Percentiles rank a stretch among this genome's conserved stretches.
These are phyloP conservation scores for Chionis minor DNA, from an alignment of 2,113 vertebrate genomes.

Conservation along the genomic window DNA sequence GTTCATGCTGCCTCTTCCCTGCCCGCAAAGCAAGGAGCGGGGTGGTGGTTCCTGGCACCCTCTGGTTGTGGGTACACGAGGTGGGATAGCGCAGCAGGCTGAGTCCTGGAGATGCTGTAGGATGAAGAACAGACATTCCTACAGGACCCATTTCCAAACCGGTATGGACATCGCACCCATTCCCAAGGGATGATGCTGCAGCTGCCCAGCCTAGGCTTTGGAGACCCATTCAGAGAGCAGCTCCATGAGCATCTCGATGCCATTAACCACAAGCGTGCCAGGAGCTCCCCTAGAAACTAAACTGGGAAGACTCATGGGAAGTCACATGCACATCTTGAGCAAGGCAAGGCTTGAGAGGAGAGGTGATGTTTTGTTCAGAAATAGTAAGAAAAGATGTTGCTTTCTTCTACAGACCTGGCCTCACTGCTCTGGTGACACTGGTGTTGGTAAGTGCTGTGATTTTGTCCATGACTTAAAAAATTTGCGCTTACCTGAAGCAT, in stretches of 20 bases:
- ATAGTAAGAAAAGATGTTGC: neutral
- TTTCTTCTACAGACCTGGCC: neutral
- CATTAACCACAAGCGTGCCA: neutral
- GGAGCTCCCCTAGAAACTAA: neutral
- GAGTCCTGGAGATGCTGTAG: neutral
- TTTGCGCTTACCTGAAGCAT: neutral
- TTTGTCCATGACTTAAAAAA: neutral
- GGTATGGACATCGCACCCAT: rapidly evolving
- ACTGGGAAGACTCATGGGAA: neutral
- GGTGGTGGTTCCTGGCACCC: neutral
- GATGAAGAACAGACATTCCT: neutral
- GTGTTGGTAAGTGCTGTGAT: neutral
- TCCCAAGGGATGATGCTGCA: neutral
- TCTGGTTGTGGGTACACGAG: rapidly evolving
- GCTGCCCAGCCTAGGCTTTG: neutral
- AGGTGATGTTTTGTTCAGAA: neutral
- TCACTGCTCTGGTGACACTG: rapidly evolving
- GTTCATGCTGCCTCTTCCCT: neutral
- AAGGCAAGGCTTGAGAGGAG: neutral
- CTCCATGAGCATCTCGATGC: neutral
- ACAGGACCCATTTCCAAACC: neutral
- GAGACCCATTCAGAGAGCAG: neutral
- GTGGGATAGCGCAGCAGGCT: neutral
- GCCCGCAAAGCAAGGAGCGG: neutral
- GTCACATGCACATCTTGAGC: neutral